Base-by-base conservation (phyloP, 2,888 invertebrate species). In the Buathra laborator region DNA sequence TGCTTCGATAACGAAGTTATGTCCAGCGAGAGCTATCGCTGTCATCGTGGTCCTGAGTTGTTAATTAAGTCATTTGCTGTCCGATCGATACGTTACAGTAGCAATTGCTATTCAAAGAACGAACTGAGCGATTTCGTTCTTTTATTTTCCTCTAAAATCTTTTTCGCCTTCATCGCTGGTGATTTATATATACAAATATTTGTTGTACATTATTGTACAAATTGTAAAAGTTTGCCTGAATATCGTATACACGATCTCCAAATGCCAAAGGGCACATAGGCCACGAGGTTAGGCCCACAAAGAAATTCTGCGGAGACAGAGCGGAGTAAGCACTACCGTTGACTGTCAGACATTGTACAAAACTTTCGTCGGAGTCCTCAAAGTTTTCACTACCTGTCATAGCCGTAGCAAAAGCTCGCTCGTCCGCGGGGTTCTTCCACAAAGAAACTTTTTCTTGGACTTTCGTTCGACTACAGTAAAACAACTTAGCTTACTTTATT, bases 311-410 rank as follows among this genome's bases (percentile, higher is more conserved):
- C 32, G 72, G 78, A 78, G 78, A 37, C 64, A 24, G 51, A 16
- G 32, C 43, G 2, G 7, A 24, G 43, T 37, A 51, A 66, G 19
- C 48, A 56, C 24, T n/a, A 37, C 53, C 51, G 48, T n/a, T 68
- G 46, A 74, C 74, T 48, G 66, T 56, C 70, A 48, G 64, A 75
- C 79, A 82, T 75, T 82, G 78, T 85, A 68, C 75, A 71, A 78
- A 85, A 85, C 70, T 85, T 79, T 29, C 62, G 19, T 66, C 74
- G 66, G 66, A 59, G 72, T 81, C 72, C 82, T 82, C 56, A 48
- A 82, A 82, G 85, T 79, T 68, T 78, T 77, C 66, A 79, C 78
- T 64, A 77, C 68, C 85, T 82, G 75, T 78, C 84, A 79, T 74
- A 82, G 78, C 78, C 74, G 53, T 43, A 24, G 5, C 29, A 14